These are phyloP conservation scores for Cichlasoma orientale DNA, from an alignment of 2,797 vertebrate genomes.

Conservation along the genomic window DNA sequence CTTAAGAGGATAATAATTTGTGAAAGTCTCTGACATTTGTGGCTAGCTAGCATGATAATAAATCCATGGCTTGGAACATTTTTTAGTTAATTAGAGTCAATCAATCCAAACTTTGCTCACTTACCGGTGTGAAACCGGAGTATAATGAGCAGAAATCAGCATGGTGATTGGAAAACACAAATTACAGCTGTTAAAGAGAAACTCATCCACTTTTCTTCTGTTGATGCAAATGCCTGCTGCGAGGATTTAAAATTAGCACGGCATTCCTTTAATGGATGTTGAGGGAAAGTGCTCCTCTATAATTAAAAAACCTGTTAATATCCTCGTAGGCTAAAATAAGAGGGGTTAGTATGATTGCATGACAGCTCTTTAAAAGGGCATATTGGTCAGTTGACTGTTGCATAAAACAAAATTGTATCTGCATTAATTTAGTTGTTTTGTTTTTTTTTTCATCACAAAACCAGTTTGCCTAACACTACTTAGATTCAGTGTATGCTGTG, in stretches of 20 bases:
- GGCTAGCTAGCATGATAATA: conserved; percentile 99
- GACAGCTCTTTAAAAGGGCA: conserved; percentile 35
- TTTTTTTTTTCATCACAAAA: not conserved
- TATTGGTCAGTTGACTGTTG: conserved; percentile 34
- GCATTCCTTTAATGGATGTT: conserved; percentile 81
- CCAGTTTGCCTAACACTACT: conserved; percentile 8
- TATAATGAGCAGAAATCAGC: conserved; percentile 99
- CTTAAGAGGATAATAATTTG: conserved; percentile 90
- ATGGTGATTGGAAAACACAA: conserved; percentile 99
- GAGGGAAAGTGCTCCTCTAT: conserved; percentile 70
- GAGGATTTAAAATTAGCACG: conserved; percentile 84
- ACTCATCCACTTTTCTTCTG: conserved; percentile 84
- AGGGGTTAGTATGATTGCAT: conserved; percentile 55
- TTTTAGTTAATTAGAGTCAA: conserved; percentile 99
- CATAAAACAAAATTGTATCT: not conserved
- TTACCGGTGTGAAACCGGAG: conserved; percentile 99
- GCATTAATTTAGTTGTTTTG: not conserved
- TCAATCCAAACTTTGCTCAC: conserved; percentile 99
- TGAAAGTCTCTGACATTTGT: conserved; percentile 92
- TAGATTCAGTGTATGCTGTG: not conserved
- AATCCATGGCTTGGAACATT: conserved; percentile 99
- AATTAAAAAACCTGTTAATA: conserved; percentile 76
- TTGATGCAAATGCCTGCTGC: conserved; percentile 83
- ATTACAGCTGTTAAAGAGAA: conserved; percentile 93
- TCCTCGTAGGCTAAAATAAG: conserved; percentile 64